Evolutionary conservation across 2,888 invertebrate genomes (phyloP).

Genomic region (Nephrotoma appendiculata): DNA sequence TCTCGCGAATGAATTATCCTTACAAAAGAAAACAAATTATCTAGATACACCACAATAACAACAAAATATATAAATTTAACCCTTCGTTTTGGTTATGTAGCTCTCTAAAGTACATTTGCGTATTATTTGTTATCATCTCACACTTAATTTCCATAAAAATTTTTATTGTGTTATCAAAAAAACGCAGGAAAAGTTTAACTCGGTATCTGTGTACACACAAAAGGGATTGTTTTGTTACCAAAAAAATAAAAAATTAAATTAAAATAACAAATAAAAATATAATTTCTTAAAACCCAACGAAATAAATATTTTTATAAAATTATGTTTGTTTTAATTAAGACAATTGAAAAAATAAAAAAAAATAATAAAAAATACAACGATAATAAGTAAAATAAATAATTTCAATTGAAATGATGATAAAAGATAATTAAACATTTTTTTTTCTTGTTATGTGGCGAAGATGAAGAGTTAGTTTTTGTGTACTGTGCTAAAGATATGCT

Average conservation of each 20-base stretch:
- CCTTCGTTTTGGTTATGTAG: not conserved
- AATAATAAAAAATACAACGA: not conserved
- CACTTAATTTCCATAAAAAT: not conserved
- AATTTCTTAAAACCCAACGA: not conserved
- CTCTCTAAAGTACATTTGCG: not conserved
- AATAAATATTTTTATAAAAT: not conserved
- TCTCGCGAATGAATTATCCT: not conserved
- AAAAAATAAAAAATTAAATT: not conserved
- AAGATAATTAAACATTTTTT: not conserved
- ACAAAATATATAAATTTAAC: not conserved
- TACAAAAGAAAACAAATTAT: not conserved
- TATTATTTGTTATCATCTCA: not conserved
- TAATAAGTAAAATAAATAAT: not conserved
- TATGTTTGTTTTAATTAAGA: not conserved
- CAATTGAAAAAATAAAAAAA: not conserved
- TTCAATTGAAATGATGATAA: not conserved
- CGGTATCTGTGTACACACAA: not conserved
- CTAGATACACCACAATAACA: not conserved
- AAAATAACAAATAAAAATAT: not conserved
- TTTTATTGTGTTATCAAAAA: not conserved
- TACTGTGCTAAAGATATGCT: not conserved
- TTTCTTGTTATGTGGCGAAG: not conserved
- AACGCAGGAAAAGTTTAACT: not conserved
- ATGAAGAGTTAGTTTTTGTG: not conserved
- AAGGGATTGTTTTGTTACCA: not conserved